Percentiles rank a stretch among this genome's conserved stretches.
Evolutionary conservation across 2,888 invertebrate genomes (phyloP).

Genomic region (Hofmannophila pseudospretella): DNA sequence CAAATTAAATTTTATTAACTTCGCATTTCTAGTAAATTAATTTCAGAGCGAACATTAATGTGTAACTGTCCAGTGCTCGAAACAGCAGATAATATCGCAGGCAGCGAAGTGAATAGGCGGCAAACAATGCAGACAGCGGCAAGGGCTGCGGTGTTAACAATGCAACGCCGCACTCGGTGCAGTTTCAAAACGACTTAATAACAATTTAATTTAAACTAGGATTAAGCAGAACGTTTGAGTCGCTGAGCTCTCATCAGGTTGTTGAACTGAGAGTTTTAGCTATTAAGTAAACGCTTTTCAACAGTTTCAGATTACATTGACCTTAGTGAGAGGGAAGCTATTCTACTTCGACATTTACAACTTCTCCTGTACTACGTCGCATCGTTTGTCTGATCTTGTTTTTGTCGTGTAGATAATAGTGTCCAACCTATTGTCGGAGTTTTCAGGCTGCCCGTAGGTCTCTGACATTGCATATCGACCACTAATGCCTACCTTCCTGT

Average conservation of each 20-base stretch:
- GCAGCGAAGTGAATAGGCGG: conserved; percentile 6
- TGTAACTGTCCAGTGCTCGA: neutral
- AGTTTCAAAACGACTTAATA: conserved; percentile 9
- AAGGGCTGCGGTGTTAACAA: conserved; percentile 6
- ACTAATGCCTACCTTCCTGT: too few species aligned
- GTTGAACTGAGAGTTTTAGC: neutral
- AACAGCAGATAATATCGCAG: conserved; percentile 1
- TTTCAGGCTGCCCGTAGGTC: too few species aligned
- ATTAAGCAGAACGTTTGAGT: conserved; percentile 9
- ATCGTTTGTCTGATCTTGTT: too few species aligned
- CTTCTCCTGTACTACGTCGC: too few species aligned
- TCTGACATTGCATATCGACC: too few species aligned
- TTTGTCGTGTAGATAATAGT: too few species aligned
- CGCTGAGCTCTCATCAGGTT: conserved; percentile 4
- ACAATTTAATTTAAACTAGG: conserved; percentile 12
- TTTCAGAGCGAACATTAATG: neutral
- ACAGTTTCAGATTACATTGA: too few species aligned
- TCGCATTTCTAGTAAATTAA: neutral
- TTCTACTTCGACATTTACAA: too few species aligned
- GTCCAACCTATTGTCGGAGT: too few species aligned
- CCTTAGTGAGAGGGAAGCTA: too few species aligned
- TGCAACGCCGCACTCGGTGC: conserved; percentile 11
- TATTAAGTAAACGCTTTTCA: too few species aligned
- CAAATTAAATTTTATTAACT: neutral
- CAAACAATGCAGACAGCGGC: conserved; percentile 9